Evolutionary conservation across 2,888 invertebrate species (phyloP).

Genomic region (Drosophila limbata): DNA sequence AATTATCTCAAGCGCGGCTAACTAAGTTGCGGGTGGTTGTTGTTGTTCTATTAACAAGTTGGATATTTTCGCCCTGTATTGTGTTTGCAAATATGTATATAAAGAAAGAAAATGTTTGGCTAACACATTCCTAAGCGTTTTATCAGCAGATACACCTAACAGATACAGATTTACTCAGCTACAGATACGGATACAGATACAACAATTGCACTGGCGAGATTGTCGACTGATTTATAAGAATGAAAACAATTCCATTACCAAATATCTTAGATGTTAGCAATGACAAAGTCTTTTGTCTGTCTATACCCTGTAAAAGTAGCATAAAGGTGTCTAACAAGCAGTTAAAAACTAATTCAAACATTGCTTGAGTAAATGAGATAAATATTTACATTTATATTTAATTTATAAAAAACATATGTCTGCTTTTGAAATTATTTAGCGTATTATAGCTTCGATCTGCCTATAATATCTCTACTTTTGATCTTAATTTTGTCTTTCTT

Average conservation of each 20-base stretch:
- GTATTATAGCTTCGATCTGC: constrained; percentile 10
- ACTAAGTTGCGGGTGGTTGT: constrained; percentile 17
- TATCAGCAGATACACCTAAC: constrained; percentile 29
- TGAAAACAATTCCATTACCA: background rate
- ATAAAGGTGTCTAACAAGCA: background rate
- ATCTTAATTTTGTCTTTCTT: constrained; percentile 15
- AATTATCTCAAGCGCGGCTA: constrained; percentile 47
- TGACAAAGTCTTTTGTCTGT: constrained; percentile 16
- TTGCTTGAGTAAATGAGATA: background rate
- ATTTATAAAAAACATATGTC: background rate
- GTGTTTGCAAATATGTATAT: constrained; percentile 21
- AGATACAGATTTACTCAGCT: constrained; percentile 7
- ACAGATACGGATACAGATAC: constrained; percentile 15
- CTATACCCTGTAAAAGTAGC: constrained; percentile 4
- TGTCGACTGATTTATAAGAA: constrained; percentile 22
- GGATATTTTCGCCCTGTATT: constrained; percentile 31
- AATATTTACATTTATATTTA: constrained; percentile 7
- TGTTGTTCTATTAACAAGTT: constrained; percentile 22
- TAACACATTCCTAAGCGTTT: constrained; percentile 48
- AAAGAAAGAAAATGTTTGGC: constrained; percentile 45
- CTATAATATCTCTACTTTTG: constrained; percentile 3
- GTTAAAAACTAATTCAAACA: background rate
- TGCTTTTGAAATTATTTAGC: constrained; percentile 2
- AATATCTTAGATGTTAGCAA: background rate
- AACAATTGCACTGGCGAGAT: constrained; percentile 12